phyloP scores from a whole-genome alignment of 2,113 vertebrate species.

The Tragulus kanchil region DNA sequence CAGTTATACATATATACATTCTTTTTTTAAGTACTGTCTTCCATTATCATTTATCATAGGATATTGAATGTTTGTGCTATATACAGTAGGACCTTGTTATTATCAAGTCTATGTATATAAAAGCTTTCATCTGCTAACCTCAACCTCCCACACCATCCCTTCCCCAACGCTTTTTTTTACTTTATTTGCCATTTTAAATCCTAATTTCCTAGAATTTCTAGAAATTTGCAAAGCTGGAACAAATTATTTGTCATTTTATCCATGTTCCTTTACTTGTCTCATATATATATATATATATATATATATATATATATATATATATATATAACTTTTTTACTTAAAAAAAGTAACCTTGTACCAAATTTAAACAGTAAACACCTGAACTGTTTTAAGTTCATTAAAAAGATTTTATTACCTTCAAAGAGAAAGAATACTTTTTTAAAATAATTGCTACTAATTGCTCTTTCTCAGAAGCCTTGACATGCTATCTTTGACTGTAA shows the following conservation, averaged over 20 bases:
- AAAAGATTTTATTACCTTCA: conserved; percentile 40
- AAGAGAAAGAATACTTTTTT: background rate
- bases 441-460: conserved; percentile 8
- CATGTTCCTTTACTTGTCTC: background rate
- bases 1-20: background rate
- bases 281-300: background rate
- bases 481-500: conserved; percentile 23
- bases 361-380: conserved; percentile 9
- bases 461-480: background rate
- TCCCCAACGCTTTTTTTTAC: background rate
- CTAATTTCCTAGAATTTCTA: background rate
- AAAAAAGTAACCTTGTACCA: background rate
- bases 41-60: background rate
- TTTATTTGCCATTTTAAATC: background rate
- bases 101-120: background rate
- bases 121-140: background rate
- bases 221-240: background rate
- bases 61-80: background rate
- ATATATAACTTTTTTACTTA: background rate
- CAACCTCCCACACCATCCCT: background rate
- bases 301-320: no score
- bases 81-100: background rate
- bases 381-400: background rate
- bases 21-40: background rate
- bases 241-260: background rate